Base-by-base conservation (phyloP, 2,113 vertebrate species). In the Larimichthys polyactis region DNA sequence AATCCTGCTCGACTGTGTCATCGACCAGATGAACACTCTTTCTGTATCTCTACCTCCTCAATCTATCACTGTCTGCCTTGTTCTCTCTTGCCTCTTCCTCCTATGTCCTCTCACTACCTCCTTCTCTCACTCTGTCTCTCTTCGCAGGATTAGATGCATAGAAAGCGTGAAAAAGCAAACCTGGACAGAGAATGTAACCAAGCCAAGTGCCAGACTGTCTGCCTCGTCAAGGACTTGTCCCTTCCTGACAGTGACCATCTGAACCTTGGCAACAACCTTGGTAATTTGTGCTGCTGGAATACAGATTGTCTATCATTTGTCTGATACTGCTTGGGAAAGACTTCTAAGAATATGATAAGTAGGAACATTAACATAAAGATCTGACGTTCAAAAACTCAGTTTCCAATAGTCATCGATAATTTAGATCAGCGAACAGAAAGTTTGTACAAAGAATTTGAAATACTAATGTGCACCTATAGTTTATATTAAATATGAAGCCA, bases 181-280 rank as follows among this genome's bases (percentile, higher is more conserved):
- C 55, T 12, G 65, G 64, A 86, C 66, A 44, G 70, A 70, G 17
- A 71, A 32, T 5, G 3, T 65, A 12, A 75, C 87, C 79, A 81
- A 74, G 58, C 55, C 70, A 11, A 48, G 67, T 70, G 75, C 51
- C 84, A 66, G 49, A 71, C 87, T 85, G 78, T 89, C 82, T 89
- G 71, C 84, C 24, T 10, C 75, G 73, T 84, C 79, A 75, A 86
- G 75, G 58, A 79, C 84, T 63, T 51, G 75, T 65, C 20, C 59
- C 19, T 49, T 85, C 58, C 79, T 83, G 82, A 89, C 82, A 46
- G n/a, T 75, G 81, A 79, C 71, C 9, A 43, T 57, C 74, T 75
- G 43, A 89, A 85, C 72, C 72, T 58, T 83, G 81, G 49, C 77
- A 77, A 58, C 66, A 52, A 59, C 36, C 36, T 40, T 40, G 36